Conservation (phyloP, 2,797 vertebrate genomes). For the Orestias chungarensis region DNA sequence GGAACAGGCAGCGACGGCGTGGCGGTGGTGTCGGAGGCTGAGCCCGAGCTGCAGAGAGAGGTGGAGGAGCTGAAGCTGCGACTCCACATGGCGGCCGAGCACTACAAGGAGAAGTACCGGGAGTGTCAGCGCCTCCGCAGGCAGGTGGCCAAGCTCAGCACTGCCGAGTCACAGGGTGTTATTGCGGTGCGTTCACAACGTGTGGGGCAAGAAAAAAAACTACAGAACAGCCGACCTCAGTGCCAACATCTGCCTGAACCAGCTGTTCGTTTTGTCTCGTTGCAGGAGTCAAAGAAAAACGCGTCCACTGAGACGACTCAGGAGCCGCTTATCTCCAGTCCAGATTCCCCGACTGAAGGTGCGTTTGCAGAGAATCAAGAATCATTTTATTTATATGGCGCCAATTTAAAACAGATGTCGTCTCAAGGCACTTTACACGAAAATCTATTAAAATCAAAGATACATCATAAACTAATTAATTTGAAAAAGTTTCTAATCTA, state of each 20-base stretch:
- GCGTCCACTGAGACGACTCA: conserved; percentile 79
- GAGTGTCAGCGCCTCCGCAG: conserved; percentile 96
- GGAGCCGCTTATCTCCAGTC: conserved; percentile 78
- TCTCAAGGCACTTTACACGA: too few species aligned
- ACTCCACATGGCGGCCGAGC: conserved; percentile 97
- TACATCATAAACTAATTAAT: too few species aligned
- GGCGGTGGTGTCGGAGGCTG: conserved; percentile 76
- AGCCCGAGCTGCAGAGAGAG: conserved; percentile 94
- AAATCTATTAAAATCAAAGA: too few species aligned
- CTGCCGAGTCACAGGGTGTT: conserved; percentile 79
- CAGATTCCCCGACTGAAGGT: conserved; percentile 83
- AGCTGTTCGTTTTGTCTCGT: background rate
- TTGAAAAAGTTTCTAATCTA: too few species aligned
- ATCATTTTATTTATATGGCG: too few species aligned
- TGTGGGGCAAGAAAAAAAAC: background rate
- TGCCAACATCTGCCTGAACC: background rate
- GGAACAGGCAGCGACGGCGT: conserved; percentile 55
- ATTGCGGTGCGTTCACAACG: conserved; percentile 29
- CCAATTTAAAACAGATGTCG: too few species aligned
- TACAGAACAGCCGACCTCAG: background rate
- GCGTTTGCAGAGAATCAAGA: background rate
- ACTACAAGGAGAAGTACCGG: conserved; percentile 98
- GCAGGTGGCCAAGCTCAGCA: conserved; percentile 90
- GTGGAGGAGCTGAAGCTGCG: conserved; percentile 97
- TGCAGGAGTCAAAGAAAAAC: conserved; percentile 79